A percentile compares a stretch with the other conserved stretches of the same genome.
These are phyloP conservation scores for Drosophila austrosaltans DNA, from an alignment of 2,888 invertebrate species.

Conservation along the genomic window DNA sequence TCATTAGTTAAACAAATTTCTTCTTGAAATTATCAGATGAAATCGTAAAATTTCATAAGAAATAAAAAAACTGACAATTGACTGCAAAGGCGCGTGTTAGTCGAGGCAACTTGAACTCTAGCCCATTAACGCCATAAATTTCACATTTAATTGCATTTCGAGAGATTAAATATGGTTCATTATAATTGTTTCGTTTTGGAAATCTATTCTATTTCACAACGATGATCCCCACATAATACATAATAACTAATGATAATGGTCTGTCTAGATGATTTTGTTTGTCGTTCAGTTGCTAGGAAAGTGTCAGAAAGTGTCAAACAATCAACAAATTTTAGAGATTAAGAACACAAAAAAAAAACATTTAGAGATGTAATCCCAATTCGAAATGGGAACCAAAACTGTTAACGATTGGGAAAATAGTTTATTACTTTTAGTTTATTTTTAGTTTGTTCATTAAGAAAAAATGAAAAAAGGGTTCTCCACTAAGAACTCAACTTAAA, in stretches of 20 bases:
- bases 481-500: no score
- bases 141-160: constrained; percentile 66
- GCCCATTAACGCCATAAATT: constrained; percentile 68
- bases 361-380: no score
- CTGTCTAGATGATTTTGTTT: constrained; percentile 10
- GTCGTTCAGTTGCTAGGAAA: constrained; percentile 5
- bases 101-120: constrained; percentile 46
- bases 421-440: no score
- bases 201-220: constrained; percentile 35
- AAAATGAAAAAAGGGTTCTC: no score
- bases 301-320: constrained; percentile 11
- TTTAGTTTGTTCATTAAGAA: no score
- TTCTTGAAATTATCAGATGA: constrained; percentile 47
- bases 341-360: neutral
- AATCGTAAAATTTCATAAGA: constrained; percentile 53
- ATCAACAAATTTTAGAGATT: neutral
- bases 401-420: no score
- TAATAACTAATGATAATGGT: constrained; percentile 14
- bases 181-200: constrained; percentile 43
- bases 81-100: constrained; percentile 12
- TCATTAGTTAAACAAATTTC: constrained; percentile 55
- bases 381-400: no score
- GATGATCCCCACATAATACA: constrained; percentile 18
- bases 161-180: constrained; percentile 61
- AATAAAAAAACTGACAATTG: constrained; percentile 48